Base-by-base conservation (phyloP, 2,113 vertebrate genomes). In the Aramus guarauna region DNA sequence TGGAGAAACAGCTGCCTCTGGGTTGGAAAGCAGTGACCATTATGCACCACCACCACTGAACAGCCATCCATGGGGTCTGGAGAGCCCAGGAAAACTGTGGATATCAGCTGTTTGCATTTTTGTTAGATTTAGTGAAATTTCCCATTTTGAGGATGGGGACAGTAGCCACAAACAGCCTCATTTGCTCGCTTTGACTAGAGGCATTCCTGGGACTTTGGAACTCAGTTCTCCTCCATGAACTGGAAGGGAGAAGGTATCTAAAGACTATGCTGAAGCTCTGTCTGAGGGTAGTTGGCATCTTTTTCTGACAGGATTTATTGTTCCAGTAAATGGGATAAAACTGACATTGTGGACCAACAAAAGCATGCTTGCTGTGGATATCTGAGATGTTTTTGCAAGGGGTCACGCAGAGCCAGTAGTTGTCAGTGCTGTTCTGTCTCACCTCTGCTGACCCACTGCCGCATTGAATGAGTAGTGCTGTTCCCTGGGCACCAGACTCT, bases 371-470 rank as follows among this genome's bases (percentile, higher is more conserved):
- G 32, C 67, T 90, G 23, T 95, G 67, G 23, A 56, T 63, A 26
- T 36, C 59, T 0, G 11, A 85, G 43, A 48, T 10, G 1, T 29
- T 59, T 81, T 93, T 92, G 82, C 53, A 58, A 62, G 45, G 55
- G 66, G 62, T 74, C 56, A 39, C n/a, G 29, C 34, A 77, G 66
- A 73, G n/a, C 29, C 6, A 71, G 23, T 32, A 27, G 67, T 80
- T 92, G 87, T 79, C 39, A 50, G 88, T 80, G 52, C 39, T 91
- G 87, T 60, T 94, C n/a, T 63, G 5, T 69, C 69, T 96, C 58
- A 53, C 69, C 63, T 91, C 92, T 94, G 72, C 80, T 94, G 88
- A 94, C 86, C 92, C 58, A 21, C 50, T 96, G 88, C 89, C 94
- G 81, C 68, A 48, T 17, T 75, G 69, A 87, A 96, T 96, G 92